Evolutionary conservation across 37 sponge, comb jelly and placozoan species (phyloP), one percentile per base, ranked within the genome.

Genomic region (Axinella damicornis): DNA sequence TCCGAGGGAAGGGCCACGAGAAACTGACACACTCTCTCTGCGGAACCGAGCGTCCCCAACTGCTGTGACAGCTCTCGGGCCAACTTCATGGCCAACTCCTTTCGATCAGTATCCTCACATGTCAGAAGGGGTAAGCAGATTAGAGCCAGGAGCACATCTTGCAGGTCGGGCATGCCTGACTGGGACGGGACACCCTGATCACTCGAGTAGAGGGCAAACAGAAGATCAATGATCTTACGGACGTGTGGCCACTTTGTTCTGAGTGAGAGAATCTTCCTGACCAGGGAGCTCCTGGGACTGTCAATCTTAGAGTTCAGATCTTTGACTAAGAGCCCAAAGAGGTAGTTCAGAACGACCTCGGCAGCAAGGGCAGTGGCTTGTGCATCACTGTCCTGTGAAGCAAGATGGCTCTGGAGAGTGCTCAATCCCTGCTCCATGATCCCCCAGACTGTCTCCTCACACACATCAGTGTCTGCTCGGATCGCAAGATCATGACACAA

Each of bases 61-160:
- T 40, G 22, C 60, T 20, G 9, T n/a, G 72, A 58, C 17, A 81
- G 24, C 6, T 69, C 71, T 13, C 59, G 35, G 0, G 82, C 82
- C 24, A 81, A 59, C 28, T 39, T 55, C 15, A 22, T 56, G 27
- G 58, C 60, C 20, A 61, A 31, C 11, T 81, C 72, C 39, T 32
- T 19, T 17, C 59, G 69, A 11, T 57, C 72, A n/a, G 19, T 17
- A 24, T 57, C 60, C 12, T 39, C 17, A 21, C 55, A 71, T 14
- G 82, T 70, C 38, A 68, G 25, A 15, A 70, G 34, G 22, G 70
- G 61, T 39, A 81, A 55, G 41, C 65, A 78, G 28, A 78, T 25
- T 22, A 78, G 17, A 5, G 25, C 25, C 22, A 25, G 12, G 19
- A 39, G 46, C 19, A 60, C 46, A 0, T 25, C 61, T 13, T 5